Evolutionary conservation across 2,888 invertebrate genomes (phyloP), one percentile per base, ranked within the genome.

Genomic region (Myopa tessellatipennis): DNA sequence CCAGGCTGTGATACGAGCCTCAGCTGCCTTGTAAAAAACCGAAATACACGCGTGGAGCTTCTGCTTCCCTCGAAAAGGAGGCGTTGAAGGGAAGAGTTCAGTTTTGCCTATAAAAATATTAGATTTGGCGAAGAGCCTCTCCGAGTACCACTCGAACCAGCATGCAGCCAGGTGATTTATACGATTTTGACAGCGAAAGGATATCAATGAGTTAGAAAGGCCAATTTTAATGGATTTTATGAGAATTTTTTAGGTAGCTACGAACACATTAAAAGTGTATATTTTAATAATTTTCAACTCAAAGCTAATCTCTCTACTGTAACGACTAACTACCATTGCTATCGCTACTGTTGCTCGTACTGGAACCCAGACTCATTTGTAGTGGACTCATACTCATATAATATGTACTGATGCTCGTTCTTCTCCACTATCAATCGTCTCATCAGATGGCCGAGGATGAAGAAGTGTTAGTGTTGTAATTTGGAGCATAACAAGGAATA

Each of bases 191-290:
- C 69, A 52, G 50, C 69, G 50, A 50, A 52, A 50, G 69, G 69
- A 69, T 50, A 52, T 69, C 69, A 50, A 69, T 69, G 69, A 69
- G 69, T 52, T 69, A 52, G 50, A 65, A 65, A 65, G 65, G 65
- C 65, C 65, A 65, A 65, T 65, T 65, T 65, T 34, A 38, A 65
- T 65, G 65, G 14, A 65, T 65, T 65, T 65, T 65, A 65, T 38
- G 65, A 14, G 65, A 6, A 65, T 65, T 65, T 65, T 16, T 65
- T 34, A 65, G 65, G 65, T 65, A 65, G 65, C 65, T 61, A 18
- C 65, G 65, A 34, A 36, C 65, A 26, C 65, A 65, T 65, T 65
- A 65, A 65, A 65, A 61, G 1, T 45, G 65, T 65, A 38, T 65
- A 65, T 65, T 65, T 65, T 65, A 65, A 65, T 65, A 65, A 65